Base-by-base conservation (phyloP, 2,113 vertebrate species). In the Neolamprologus toae region DNA sequence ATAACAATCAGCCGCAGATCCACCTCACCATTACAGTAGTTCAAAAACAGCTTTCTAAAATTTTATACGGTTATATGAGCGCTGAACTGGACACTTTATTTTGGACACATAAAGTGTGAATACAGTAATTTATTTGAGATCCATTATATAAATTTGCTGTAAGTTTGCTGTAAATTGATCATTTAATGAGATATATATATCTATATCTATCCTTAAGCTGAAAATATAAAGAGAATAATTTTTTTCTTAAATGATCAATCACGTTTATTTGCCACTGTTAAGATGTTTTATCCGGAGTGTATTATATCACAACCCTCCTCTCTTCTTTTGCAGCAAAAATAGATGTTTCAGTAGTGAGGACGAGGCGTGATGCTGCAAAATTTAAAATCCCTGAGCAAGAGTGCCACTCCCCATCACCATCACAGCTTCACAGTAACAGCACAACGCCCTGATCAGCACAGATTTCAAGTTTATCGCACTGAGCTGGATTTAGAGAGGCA, bases 281-380 rank as follows among this genome's bases (percentile, higher is more conserved):
- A 35, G 8, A 42, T 68, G 21, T 83, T 53, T 81, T 42, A 40
- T 54, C 13, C 0, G 16, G 49, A 54, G 14, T 47, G 33, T 66
- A 78, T 42, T 71, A n/a, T 45, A 35, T 68, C 82, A 59, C 17
- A 82, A 3, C 8, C 12, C 61, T 26, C 33, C 28, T 80, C 17
- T 45, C 26, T n/a, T 83, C 51, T 59, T 82, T 28, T 88, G 88
- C 26, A 83, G 55, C 81, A 89, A 85, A 92, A 88, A 92, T 88
- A 91, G 81, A 71, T n/a, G 59, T 61, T 73, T 82, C 40, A 37
- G 11, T 42, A 28, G 13, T 78, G 26, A 66, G 57, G 59, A 71
- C 19, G 8, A 78, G 71, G 81, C 59, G 88, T 93, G 92, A 94
- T 91, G 84, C 79, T 89, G 92, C 91, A 89, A 86, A 89, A 91